These are phyloP conservation scores for Achatina immaculata DNA, from an alignment of 1,140 invertebrate species.

Conservation along the genomic window DNA sequence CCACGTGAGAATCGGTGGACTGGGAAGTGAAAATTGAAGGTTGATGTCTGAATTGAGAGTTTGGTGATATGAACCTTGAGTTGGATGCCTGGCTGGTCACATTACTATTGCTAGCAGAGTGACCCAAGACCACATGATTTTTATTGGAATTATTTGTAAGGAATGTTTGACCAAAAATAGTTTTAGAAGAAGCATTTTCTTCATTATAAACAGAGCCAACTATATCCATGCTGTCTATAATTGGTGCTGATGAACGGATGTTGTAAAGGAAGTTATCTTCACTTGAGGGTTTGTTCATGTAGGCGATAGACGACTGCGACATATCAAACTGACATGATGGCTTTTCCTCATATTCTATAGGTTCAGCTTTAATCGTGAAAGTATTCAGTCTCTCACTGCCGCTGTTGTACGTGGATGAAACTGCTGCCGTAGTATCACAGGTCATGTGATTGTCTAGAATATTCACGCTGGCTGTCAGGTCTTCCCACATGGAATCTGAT, in stretches of 20 bases:
- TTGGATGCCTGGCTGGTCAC: conserved; percentile 4
- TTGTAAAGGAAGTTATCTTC: conserved; percentile 23
- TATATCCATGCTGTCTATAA: not conserved
- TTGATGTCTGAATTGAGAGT: not conserved
- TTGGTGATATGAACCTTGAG: not conserved
- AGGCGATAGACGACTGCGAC: not conserved
- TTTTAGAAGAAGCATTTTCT: not conserved
- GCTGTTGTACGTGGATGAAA: not conserved
- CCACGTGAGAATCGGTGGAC: conserved; percentile 52
- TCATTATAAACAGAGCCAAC: not conserved
- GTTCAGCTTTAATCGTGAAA: conserved; percentile 54
- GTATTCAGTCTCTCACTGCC: not conserved
- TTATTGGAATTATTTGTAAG: not conserved
- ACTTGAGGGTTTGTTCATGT: not conserved
- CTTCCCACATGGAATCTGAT: conserved; percentile 63
- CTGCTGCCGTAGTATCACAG: conserved; percentile 14
- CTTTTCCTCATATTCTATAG: conserved; percentile 54
- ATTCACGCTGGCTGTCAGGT: conserved; percentile 61
- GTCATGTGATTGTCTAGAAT: conserved; percentile 49
- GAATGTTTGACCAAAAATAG: not conserved
- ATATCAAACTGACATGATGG: conserved; percentile 59
- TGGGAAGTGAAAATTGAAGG: conserved; percentile 7
- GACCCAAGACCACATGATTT: not conserved
- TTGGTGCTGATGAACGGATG: not conserved
- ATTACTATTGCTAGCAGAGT: conserved; percentile 12